Percentiles rank a stretch among this genome's conserved stretches.
Evolutionary conservation across 1,140 invertebrate species (phyloP).

Genomic region (Mylabris phalerata): DNA sequence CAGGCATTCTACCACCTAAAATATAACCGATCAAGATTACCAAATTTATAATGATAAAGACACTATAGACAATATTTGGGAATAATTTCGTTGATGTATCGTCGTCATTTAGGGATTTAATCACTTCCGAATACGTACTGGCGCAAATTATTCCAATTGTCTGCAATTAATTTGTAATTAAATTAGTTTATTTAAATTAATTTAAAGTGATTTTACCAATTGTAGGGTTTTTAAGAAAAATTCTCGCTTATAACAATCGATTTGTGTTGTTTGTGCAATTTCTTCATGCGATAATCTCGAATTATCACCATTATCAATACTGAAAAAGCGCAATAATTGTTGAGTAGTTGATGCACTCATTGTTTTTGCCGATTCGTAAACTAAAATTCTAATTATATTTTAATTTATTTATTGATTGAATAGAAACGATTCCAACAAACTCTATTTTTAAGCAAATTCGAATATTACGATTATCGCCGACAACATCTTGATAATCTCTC

Average conservation of each 20-base stretch:
- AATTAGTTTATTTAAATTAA: slow-evolving; percentile 2
- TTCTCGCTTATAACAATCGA: slow-evolving; percentile 18
- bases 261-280: background rate
- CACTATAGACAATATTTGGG: slow-evolving; percentile 25
- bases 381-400: no score
- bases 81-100: slow-evolving; percentile 12
- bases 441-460: no score
- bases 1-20: slow-evolving; percentile 22
- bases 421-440: no score
- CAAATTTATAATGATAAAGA: slow-evolving; percentile 26
- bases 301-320: slow-evolving; percentile 11
- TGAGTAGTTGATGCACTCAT: no score
- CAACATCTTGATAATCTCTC: background rate
- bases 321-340: slow-evolving; percentile 22
- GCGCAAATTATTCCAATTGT: slow-evolving; percentile 17
- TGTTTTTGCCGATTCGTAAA: no score
- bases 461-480: no score
- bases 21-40: slow-evolving; percentile 26
- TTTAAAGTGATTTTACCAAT: slow-evolving; percentile 16
- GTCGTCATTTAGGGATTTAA: background rate
- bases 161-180: slow-evolving; percentile 12
- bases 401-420: no score
- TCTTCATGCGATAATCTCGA: no score
- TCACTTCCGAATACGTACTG: slow-evolving; percentile 20
- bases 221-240: slow-evolving; percentile 22